Conservation (phyloP, 2,113 vertebrate genomes). For the Ciconia stormi region DNA sequence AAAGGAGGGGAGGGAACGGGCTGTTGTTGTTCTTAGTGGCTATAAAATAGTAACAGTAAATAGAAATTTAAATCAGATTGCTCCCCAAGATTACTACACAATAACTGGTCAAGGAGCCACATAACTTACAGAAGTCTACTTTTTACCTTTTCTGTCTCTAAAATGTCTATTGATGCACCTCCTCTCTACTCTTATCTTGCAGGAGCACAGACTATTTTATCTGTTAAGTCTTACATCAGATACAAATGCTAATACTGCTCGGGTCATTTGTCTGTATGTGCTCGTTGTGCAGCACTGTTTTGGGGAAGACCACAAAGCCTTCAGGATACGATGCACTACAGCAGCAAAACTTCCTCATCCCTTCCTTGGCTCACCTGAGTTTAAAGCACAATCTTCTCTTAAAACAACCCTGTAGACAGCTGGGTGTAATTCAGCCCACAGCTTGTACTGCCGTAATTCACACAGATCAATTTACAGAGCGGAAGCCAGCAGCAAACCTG, state of each 20-base stretch:
- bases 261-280: accelerated
- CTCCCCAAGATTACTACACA: background rate
- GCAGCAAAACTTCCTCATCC: background rate
- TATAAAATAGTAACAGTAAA: background rate
- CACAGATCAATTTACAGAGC: background rate
- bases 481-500: background rate
- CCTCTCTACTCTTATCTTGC: background rate
- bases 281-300: background rate
- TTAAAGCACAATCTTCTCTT: background rate
- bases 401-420: background rate
- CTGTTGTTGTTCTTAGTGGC: background rate
- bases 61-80: background rate
- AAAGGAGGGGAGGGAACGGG: background rate
- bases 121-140: background rate
- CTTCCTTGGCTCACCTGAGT: background rate
- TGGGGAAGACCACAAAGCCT: background rate
- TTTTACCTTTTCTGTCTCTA: background rate
- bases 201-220: background rate
- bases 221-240: background rate
- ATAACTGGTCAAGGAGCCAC: background rate
- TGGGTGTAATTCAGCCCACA: background rate
- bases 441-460: background rate
- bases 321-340: background rate
- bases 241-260: background rate
- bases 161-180: background rate